phyloP scores from a whole-genome alignment of 2,113 vertebrate genomes.

The Gracilinanus agilis region DNA sequence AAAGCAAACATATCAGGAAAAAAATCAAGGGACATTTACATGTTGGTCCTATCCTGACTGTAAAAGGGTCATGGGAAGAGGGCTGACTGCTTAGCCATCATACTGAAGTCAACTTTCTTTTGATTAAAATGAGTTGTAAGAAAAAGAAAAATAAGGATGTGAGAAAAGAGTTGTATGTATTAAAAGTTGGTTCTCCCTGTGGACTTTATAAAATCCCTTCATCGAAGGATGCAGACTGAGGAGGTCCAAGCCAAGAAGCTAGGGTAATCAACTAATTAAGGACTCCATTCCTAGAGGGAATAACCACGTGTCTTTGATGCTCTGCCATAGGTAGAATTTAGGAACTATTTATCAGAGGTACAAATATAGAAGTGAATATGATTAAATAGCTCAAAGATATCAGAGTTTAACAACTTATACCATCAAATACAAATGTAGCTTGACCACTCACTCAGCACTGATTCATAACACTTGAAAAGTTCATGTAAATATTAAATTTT shows the following conservation, averaged over 20 bases:
- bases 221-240: not conserved
- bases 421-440: not conserved
- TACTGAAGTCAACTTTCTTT: not conserved
- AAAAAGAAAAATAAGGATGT: not conserved
- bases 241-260: not conserved
- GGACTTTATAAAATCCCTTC: not conserved
- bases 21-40: not conserved
- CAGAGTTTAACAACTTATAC: not conserved
- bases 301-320: not conserved
- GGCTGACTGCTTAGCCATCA: not conserved
- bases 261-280: not conserved
- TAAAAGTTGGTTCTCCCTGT: not conserved
- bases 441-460: not conserved
- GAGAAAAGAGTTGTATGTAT: not conserved
- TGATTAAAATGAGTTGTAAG: not conserved
- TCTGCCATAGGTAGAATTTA: not conserved
- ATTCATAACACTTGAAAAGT: not conserved
- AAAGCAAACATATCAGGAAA: too few species aligned
- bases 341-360: not conserved
- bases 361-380: not conserved
- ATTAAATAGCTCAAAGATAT: not conserved
- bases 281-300: not conserved
- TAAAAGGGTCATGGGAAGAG: not conserved
- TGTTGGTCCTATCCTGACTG: not conserved
- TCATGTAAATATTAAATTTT: not conserved